A percentile compares a stretch with the other conserved stretches of the same genome.
phyloP scores from a whole-genome alignment of 2,888 invertebrate species.

The Drosophila planitibia region DNA sequence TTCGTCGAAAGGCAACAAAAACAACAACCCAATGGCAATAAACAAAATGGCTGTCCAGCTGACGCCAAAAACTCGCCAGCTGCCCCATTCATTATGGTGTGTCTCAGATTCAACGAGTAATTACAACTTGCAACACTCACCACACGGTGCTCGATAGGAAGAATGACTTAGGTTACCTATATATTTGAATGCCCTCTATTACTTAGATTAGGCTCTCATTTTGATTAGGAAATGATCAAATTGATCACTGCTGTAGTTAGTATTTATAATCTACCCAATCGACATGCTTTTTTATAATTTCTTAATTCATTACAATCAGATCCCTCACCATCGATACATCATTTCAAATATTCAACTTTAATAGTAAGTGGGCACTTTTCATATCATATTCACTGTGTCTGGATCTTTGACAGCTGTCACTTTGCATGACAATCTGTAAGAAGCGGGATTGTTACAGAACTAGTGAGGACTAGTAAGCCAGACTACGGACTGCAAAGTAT shows the following conservation, averaged over 20 bases:
- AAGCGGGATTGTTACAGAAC: background rate
- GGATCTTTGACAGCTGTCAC: slow-evolving; percentile 30
- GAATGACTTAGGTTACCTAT: background rate
- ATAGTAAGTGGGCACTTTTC: slow-evolving; percentile 6
- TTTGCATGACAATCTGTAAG: slow-evolving; percentile 21
- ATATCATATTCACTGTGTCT: background rate
- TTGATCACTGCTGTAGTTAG: background rate
- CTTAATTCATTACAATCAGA: background rate
- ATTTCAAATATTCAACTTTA: background rate
- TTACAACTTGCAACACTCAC: slow-evolving; percentile 47
- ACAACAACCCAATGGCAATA: slow-evolving; percentile 29
- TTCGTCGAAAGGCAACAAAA: slow-evolving; percentile 48
- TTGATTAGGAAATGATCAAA: background rate
- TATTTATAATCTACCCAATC: background rate
- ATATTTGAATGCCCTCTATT: background rate
- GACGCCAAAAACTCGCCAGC: slow-evolving; percentile 34
- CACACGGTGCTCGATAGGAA: background rate
- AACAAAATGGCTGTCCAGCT: slow-evolving; percentile 71
- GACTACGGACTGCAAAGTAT: background rate
- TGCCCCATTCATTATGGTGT: slow-evolving; percentile 61
- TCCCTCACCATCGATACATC: background rate
- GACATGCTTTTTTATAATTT: background rate
- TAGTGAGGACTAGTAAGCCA: background rate
- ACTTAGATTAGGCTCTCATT: background rate
- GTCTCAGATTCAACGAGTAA: slow-evolving; percentile 65